Conservation (phyloP, 2,888 invertebrate genomes). For the Heliconius sara region DNA sequence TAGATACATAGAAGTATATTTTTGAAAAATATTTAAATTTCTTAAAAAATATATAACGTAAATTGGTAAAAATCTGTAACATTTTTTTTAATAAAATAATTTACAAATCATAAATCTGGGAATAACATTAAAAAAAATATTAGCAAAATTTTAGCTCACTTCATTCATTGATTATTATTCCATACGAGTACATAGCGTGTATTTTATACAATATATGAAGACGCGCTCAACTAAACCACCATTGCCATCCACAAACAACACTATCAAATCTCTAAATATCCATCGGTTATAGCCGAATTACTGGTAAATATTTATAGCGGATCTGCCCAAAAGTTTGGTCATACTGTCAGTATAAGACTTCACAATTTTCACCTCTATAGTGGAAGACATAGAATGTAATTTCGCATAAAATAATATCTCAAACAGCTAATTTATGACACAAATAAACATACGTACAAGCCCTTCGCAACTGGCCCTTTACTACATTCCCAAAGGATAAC, state of each 20-base stretch:
- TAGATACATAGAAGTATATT: too few relatives aligned
- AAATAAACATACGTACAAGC: conserved; percentile 48
- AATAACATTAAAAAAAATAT: too few relatives aligned
- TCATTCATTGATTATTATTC: neutral
- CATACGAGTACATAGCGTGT: neutral
- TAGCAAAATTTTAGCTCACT: too few relatives aligned
- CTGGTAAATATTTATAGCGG: conserved; percentile 59
- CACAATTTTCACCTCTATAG: conserved; percentile 25
- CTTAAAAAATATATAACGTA: too few relatives aligned
- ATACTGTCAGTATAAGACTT: conserved; percentile 38
- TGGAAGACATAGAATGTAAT: conserved; percentile 19
- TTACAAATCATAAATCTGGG: too few relatives aligned
- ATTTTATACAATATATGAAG: neutral
- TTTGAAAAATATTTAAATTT: too few relatives aligned
- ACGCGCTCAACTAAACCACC: conserved; percentile 17
- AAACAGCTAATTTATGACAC: conserved; percentile 40
- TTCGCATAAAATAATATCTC: conserved; percentile 28
- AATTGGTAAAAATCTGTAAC: too few relatives aligned
- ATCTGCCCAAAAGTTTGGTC: conserved; percentile 47
- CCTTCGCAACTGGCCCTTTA: conserved; percentile 51
- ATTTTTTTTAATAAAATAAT: too few relatives aligned
- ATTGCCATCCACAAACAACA: conserved; percentile 36
- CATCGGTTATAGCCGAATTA: conserved; percentile 50
- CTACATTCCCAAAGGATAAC: conserved; percentile 51
- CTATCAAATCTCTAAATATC: conserved; percentile 50